Evolutionary conservation across 2,113 vertebrate species (phyloP).

Genomic region (Crocuta crocuta): DNA sequence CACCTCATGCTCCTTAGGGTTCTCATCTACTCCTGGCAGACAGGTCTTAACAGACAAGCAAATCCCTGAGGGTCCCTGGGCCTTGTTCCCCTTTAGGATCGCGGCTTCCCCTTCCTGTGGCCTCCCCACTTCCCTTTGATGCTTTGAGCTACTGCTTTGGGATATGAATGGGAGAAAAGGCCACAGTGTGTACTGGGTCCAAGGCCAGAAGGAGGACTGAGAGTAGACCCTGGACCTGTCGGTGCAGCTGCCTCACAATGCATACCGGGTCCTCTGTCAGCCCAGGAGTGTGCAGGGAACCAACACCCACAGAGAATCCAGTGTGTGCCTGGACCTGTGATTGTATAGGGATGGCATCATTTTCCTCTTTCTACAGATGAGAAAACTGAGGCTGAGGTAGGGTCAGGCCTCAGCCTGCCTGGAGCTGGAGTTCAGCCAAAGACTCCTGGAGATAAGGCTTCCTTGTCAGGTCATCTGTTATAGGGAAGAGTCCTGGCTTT

Average conservation of each 20-base stretch:
- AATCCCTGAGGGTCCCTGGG: not conserved
- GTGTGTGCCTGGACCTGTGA: not conserved
- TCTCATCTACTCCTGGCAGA: not conserved
- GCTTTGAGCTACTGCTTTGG: not conserved
- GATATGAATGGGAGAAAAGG: not conserved
- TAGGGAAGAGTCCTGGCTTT: not conserved
- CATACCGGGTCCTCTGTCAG: not conserved
- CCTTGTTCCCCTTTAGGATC: not conserved
- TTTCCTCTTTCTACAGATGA: not conserved
- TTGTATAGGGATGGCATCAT: not conserved
- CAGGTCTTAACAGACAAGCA: not conserved
- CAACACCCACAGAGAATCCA: not conserved
- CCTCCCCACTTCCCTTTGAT: not conserved
- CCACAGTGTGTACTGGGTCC: not conserved
- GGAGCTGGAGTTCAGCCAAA: conserved; percentile 4
- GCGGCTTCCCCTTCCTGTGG: not conserved
- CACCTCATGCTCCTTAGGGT: too few species aligned
- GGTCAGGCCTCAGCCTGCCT: not conserved
- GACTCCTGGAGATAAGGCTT: not conserved
- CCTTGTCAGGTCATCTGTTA: not conserved
- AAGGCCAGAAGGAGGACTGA: not conserved
- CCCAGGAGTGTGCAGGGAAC: not conserved
- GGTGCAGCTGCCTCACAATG: not conserved
- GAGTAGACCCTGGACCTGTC: not conserved
- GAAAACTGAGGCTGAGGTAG: not conserved